These are phyloP conservation scores for Columba guinea DNA, from an alignment of 2,797 vertebrate genomes.

Conservation along the genomic window DNA sequence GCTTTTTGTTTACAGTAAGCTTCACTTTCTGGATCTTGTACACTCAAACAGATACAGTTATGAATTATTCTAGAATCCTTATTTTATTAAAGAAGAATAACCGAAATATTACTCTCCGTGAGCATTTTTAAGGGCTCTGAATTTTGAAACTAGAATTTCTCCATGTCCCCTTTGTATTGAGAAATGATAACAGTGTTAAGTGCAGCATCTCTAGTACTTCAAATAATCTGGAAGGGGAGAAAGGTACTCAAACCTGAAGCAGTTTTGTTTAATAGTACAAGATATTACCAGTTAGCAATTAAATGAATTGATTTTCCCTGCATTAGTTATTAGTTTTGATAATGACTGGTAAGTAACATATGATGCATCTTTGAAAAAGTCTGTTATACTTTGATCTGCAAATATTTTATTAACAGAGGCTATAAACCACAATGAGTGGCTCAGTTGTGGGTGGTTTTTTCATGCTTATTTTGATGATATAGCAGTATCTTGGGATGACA, in stretches of 20 bases:
- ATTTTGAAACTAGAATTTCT: neutral
- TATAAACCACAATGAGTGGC: slow-evolving; percentile 45
- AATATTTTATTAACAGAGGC: slow-evolving; percentile 63
- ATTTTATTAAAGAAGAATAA: neutral
- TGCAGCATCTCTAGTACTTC: neutral
- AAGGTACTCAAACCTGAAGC: neutral
- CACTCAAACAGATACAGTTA: neutral
- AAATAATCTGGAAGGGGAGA: neutral
- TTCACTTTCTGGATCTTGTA: neutral
- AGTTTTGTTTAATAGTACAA: neutral
- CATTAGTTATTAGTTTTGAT: slow-evolving; percentile 31
- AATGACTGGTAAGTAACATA: slow-evolving; percentile 8
- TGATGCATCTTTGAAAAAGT: slow-evolving; percentile 19
- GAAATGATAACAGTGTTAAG: neutral
- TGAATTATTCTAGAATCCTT: neutral
- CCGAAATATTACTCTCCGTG: neutral
- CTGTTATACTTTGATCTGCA: slow-evolving; percentile 49
- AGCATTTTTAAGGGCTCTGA: neutral
- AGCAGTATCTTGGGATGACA: slow-evolving; percentile 63
- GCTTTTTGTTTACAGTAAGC: neutral
- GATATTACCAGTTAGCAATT: neutral
- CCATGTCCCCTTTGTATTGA: neutral
- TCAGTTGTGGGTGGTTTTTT: slow-evolving; percentile 55
- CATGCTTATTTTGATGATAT: slow-evolving; percentile 63
- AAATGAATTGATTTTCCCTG: slow-evolving; percentile 14